phyloP scores from a whole-genome alignment of 2,113 vertebrate genomes.

The Rhinolophus sinicus region DNA sequence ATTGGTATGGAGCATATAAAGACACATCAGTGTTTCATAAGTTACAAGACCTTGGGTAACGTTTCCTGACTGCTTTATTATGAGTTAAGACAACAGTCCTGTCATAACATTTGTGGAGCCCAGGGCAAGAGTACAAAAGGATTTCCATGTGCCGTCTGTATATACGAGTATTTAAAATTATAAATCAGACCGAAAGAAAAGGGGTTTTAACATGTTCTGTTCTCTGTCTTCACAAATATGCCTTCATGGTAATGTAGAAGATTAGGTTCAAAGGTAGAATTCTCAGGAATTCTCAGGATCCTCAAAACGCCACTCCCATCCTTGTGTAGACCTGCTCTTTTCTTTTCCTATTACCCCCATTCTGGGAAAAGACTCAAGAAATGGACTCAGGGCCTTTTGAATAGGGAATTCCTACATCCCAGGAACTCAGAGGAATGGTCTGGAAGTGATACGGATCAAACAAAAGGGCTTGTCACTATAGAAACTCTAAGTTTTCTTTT shows the following conservation, averaged over 20 bases:
- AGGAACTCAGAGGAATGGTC: background rate
- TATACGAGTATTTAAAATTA: conserved; percentile 3
- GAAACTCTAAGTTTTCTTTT: no score
- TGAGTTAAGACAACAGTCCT: background rate
- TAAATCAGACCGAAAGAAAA: background rate
- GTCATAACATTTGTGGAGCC: background rate
- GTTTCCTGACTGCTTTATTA: background rate
- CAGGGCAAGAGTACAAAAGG: background rate
- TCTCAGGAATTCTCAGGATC: background rate
- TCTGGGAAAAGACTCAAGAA: background rate
- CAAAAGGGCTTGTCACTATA: no score
- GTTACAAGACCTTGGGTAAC: background rate
- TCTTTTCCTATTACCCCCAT: background rate
- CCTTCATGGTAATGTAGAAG: background rate
- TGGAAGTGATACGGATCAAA: background rate
- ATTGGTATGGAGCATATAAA: background rate
- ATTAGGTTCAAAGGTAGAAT: background rate
- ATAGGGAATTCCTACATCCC: background rate
- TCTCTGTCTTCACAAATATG: background rate
- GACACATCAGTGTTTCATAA: background rate
- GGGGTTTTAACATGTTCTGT: background rate
- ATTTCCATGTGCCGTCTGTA: background rate
- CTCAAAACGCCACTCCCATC: background rate
- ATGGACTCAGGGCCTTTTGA: background rate
- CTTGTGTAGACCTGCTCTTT: background rate